phyloP scores from a whole-genome alignment of 2,113 vertebrate genomes.

The Microcebus ravelobensis region DNA sequence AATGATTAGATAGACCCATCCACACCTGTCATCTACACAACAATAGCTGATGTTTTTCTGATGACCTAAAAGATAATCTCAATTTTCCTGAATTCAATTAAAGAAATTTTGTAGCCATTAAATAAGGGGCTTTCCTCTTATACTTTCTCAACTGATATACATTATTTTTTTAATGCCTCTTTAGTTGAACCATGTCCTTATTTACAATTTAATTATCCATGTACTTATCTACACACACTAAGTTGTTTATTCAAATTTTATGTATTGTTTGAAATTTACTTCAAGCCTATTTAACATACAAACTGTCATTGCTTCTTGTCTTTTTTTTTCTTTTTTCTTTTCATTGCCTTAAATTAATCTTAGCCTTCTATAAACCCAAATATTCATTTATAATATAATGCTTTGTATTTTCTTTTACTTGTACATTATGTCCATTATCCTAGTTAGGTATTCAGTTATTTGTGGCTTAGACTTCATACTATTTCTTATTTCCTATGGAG shows the following conservation, averaged over 20 bases:
- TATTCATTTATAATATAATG: background rate
- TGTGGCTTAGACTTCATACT: background rate
- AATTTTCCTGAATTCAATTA: background rate
- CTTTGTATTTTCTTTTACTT: background rate
- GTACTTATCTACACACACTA: background rate
- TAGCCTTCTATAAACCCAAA: background rate
- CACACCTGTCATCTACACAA: background rate
- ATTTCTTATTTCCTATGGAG: background rate
- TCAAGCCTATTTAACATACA: background rate
- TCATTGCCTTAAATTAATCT: background rate
- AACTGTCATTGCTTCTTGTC: background rate
- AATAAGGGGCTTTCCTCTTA: background rate
- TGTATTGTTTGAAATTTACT: background rate
- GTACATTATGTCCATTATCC: background rate
- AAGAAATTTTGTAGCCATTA: background rate
- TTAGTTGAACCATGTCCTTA: background rate
- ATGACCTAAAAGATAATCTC: background rate
- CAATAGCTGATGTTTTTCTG: background rate
- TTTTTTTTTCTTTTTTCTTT: background rate
- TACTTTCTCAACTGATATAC: background rate
- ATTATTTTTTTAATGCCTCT: background rate
- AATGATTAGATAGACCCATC: accelerated
- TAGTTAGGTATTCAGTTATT: background rate
- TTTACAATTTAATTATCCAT: background rate
- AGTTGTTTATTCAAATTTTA: background rate